Evolutionary conservation across 2,797 vertebrate genomes (phyloP).

Genomic region (Ptychadena robeensis): DNA sequence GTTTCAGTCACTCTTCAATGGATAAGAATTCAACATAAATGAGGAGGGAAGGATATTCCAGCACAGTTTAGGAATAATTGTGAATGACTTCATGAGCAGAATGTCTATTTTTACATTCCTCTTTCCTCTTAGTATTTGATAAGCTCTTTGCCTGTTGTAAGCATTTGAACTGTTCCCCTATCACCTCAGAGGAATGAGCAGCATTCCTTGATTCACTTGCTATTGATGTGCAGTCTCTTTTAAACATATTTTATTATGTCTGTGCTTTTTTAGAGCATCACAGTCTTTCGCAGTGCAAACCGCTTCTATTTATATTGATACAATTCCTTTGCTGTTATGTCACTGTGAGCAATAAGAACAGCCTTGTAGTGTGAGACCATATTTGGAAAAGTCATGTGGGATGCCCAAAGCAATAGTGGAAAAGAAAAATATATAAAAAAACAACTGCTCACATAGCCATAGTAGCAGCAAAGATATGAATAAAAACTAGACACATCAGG

Average conservation of each 20-base stretch:
- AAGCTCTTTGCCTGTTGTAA: not conserved
- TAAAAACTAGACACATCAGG: not conserved
- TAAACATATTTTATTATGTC: constrained; percentile 71
- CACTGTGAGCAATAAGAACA: constrained; percentile 92
- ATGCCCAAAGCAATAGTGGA: constrained; percentile 85
- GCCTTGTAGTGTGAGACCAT: constrained; percentile 91
- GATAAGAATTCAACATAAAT: not conserved
- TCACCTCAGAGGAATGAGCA: constrained; percentile 43
- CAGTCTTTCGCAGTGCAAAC: constrained; percentile 74
- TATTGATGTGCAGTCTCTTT: constrained; percentile 64
- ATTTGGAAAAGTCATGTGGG: constrained; percentile 99
- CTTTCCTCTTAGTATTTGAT: not conserved
- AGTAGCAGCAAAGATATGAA: constrained; percentile 74
- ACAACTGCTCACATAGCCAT: constrained; percentile 86
- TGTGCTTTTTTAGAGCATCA: constrained; percentile 75
- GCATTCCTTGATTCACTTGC: constrained; percentile 67
- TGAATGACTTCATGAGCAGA: not conserved
- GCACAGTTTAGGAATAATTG: too few species aligned
- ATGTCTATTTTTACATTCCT: not conserved
- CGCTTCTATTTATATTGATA: constrained; percentile 87
- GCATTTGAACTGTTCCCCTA: not conserved
- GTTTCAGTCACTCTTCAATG: not conserved
- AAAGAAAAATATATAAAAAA: constrained; percentile 82
- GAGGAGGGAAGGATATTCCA: not conserved
- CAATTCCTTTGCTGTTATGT: constrained; percentile 97